Conservation (phyloP, 2,797 vertebrate genomes). For the Galagoides demidoff region DNA sequence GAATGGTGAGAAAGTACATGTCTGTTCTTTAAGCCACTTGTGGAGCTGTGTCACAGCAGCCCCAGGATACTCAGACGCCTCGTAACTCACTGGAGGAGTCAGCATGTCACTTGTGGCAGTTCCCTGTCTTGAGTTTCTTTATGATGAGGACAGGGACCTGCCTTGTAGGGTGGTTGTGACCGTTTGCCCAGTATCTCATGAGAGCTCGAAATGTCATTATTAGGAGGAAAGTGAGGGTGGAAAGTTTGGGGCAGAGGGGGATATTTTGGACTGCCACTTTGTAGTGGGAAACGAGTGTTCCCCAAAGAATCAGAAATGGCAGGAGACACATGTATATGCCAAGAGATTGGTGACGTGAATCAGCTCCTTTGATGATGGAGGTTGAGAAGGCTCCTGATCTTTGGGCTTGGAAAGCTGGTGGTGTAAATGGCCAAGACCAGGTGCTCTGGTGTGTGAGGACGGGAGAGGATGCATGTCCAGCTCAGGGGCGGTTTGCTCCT, state of each 20-base stretch:
- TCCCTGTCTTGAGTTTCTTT: background rate
- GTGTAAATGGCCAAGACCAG: background rate
- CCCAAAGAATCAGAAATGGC: background rate
- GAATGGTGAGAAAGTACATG: rapidly evolving
- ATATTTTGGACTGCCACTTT: rapidly evolving
- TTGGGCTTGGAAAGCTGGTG: background rate
- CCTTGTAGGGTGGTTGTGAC: too few relatives aligned
- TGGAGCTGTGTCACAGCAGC: background rate
- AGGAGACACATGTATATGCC: background rate
- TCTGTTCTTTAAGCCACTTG: background rate
- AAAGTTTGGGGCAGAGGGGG: background rate
- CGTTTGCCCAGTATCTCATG: background rate
- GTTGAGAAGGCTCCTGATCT: background rate
- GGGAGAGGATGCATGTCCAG: background rate
- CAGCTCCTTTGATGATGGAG: rapidly evolving
- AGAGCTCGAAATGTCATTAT: background rate
- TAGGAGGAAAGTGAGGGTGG: background rate
- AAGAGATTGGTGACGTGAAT: background rate
- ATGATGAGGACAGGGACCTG: background rate
- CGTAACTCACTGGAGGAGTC: rapidly evolving
- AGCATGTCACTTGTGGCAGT: rapidly evolving
- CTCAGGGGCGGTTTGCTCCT: background rate
- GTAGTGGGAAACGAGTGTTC: background rate
- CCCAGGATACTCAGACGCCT: background rate
- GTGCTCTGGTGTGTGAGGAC: background rate